Base-by-base conservation (phyloP, 2,113 vertebrate species). In the Poeciliopsis turrubarensis region DNA sequence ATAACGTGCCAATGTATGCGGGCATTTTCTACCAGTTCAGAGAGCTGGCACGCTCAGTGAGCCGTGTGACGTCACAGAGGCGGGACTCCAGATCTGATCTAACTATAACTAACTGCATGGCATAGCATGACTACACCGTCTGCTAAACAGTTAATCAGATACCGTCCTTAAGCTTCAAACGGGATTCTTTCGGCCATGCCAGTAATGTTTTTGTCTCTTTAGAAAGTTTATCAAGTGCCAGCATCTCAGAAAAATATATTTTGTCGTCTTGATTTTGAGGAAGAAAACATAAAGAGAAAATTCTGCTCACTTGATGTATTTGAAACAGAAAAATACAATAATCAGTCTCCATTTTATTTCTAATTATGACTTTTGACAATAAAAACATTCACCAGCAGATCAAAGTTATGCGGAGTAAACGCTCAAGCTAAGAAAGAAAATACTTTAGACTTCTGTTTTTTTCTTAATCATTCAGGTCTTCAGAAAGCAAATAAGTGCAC, bases 1-100 rank as follows among this genome's bases (percentile, higher is more conserved):
- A 90, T 90, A 88, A 82, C 90, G 83, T 92, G 90, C 81, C 81
- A 89, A 57, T n/a, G 30, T 14, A 88, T 93, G 86, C 71, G 86
- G 91, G 91, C 75, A 11, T 77, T 44, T 68, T 80, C 77, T 85
- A 73, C 81, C 79, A 51, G 65, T 68, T 85, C 78, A 63, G 67
- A 75, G 65, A 10, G 13, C 64, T 90, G 82, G 81, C 89, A 92
- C 89, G 90, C 90, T 93, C 73, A 82, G 79, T 3, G 19, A 29
- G 72, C 65, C 0, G 9, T 9, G 65, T 82, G 83, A 86, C 72
- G 51, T 90, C 78, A 81, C 41, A 11, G 54, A 30, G 81, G 74
- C 0, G 4, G 60, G 65, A 37, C 57, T 7, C 22, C 0, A 68
- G 73, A 89, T 87, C 67, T 14, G 72, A 88, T 87, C 70, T 69